These are phyloP conservation scores for Glandiceps talaboti DNA, from an alignment of 53 echinoderm and acorn worm species.

Conservation along the genomic window DNA sequence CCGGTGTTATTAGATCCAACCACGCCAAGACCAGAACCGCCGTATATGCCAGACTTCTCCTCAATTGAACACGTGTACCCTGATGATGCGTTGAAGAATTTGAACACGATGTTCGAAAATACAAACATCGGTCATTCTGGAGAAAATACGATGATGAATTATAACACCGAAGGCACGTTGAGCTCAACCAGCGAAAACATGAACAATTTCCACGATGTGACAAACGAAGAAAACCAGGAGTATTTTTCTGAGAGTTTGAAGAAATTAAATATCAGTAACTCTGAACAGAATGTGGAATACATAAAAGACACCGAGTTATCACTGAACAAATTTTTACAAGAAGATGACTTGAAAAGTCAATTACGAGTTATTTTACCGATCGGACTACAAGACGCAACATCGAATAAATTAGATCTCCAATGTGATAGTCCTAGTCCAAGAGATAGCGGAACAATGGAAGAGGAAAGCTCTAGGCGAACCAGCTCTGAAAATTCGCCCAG, in stretches of 20 bases:
- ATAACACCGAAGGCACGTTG: not conserved
- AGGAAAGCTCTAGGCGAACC: not conserved
- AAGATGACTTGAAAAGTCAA: not conserved
- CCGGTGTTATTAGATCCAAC: slow-evolving; percentile 19
- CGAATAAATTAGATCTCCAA: slow-evolving; percentile 57
- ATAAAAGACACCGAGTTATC: not conserved
- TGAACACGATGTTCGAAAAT: slow-evolving; percentile 59
- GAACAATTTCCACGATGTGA: not conserved
- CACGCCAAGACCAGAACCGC: slow-evolving; percentile 47
- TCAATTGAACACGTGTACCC: slow-evolving; percentile 46
- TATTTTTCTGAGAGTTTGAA: not conserved
- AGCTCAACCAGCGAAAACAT: not conserved
- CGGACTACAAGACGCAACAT: slow-evolving; percentile 73
- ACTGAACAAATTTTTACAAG: not conserved
- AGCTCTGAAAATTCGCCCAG: not conserved
- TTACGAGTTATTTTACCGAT: slow-evolving; percentile 47
- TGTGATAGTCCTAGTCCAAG: not conserved
- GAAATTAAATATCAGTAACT: not conserved
- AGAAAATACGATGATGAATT: not conserved
- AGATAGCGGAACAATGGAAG: not conserved
- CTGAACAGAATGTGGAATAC: not conserved
- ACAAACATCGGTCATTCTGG: slow-evolving; percentile 12
- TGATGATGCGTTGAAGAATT: slow-evolving; percentile 27
- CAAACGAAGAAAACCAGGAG: not conserved
- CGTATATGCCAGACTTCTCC: slow-evolving; percentile 60